Evolutionary conservation across 92 coral and sea anemone species (phyloP), one percentile per base, ranked within the genome.

Genomic region (Phenganax stokvisi): DNA sequence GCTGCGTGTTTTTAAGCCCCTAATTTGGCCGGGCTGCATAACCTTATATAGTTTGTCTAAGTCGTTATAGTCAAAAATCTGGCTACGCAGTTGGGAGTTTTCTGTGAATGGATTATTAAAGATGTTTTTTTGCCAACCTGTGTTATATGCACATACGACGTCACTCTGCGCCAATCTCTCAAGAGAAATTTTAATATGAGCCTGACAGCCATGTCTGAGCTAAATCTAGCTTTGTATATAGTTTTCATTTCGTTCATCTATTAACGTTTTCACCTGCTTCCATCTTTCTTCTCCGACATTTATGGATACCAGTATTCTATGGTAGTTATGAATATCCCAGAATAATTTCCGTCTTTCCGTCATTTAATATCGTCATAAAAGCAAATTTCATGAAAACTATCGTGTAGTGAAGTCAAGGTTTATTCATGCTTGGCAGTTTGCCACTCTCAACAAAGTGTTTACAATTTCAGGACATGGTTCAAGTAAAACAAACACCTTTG

Each of bases 61-160:
- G 47, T 30, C 73, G 12, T 68, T 68, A 5, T 29, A 68, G 73
- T 68, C 51, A 68, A 68, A 68, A 68, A 68, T 28, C 73, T 68
- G 73, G 73, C 54, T 29, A 16, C 15, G 47, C 53, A 68, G 6
- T 28, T 68, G 29, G 73, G 47, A 68, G 12, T 68, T 53, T 68
- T 29, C 53, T 8, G 52, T 68, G 73, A 12, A 68, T 68, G 73
- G 16, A 68, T 20, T 3, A 29, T 12, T 68, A 68, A 61, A 68
- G 73, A 29, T 68, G 73, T 68, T 68, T 68, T 68, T 68, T 20
- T 30, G 13, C 73, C 16, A 68, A 29, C 31, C 53, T 10, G 52
- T 29, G 47, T 52, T 68, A 68, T 68, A 68, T 52, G 47, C 47
- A 68, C 73, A 68, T 1, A 68, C 29, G 73, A 68, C 29, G 73